These are phyloP conservation scores for Leucosticte australis DNA, from an alignment of 2,113 vertebrate species.

Conservation along the genomic window DNA sequence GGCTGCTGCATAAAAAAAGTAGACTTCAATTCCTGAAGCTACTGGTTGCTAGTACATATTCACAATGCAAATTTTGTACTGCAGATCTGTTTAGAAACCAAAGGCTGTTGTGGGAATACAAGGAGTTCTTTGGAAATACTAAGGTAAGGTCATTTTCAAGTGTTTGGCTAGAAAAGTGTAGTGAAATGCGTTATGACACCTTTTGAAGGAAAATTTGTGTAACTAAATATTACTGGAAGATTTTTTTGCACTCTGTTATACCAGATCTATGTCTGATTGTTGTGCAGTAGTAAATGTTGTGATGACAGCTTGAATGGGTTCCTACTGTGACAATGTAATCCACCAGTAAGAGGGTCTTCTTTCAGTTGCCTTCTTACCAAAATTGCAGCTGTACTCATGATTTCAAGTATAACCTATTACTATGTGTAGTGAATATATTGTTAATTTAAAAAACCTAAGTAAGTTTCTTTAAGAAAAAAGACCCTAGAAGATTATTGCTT, in stretches of 20 bases:
- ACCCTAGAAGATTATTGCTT: not conserved
- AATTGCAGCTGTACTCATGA: not conserved
- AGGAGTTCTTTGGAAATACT: slow-evolving; percentile 94
- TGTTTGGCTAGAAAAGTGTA: not conserved
- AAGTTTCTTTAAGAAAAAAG: not conserved
- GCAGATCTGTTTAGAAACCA: slow-evolving; percentile 93
- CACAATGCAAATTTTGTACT: not conserved
- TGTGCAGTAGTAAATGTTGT: not conserved
- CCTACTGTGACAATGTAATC: not conserved
- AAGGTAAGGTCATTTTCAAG: slow-evolving; percentile 79
- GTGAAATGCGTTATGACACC: not conserved
- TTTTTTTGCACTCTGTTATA: not conserved
- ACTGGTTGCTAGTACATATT: not conserved
- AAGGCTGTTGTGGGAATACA: slow-evolving; percentile 92
- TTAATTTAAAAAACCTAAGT: not conserved
- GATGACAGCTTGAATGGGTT: not conserved
- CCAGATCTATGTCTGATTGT: not conserved
- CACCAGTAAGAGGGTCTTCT: not conserved
- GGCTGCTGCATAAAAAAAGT: not conserved
- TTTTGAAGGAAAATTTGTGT: not conserved
- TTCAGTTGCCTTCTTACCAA: not conserved
- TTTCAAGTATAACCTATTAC: not conserved
- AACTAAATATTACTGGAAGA: not conserved
- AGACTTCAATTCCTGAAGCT: not conserved
- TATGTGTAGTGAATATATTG: not conserved